Evolutionary conservation across 53 echinoderm and acorn worm genomes (phyloP).

Genomic region (Stichopus horrens): DNA sequence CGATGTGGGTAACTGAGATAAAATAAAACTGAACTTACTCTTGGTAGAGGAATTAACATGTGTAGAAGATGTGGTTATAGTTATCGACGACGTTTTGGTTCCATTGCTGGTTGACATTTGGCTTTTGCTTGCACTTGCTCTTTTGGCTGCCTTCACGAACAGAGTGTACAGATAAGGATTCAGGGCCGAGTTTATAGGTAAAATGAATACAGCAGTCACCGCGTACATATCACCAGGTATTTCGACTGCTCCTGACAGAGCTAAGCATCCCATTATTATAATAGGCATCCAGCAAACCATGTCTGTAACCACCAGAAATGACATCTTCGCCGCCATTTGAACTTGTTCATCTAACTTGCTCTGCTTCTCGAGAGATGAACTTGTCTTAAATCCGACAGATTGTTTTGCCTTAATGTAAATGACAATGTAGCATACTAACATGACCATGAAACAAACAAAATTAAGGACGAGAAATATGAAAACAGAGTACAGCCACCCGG

Average conservation of each 20-base stretch:
- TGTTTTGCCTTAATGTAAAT: constrained; percentile 54
- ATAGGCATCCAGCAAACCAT: constrained; percentile 38
- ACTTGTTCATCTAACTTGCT: not conserved
- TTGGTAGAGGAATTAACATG: no score
- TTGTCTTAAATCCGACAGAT: not conserved
- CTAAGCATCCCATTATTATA: constrained; percentile 20
- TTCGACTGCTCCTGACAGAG: not conserved
- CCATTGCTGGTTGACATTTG: not conserved
- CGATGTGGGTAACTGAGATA: no score
- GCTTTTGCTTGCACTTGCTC: not conserved
- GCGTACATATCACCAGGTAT: constrained; percentile 29
- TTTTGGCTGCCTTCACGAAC: not conserved
- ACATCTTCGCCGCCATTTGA: constrained; percentile 26
- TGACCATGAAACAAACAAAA: constrained; percentile 58
- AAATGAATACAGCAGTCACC: constrained; percentile 18
- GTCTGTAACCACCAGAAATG: constrained; percentile 28
- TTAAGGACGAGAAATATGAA: constrained; percentile 66
- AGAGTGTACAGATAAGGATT: constrained; percentile 31
- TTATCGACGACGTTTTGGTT: not conserved
- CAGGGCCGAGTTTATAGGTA: constrained; percentile 34
- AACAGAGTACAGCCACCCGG: constrained; percentile 76
- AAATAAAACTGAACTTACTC: no score
- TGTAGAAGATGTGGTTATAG: no score
- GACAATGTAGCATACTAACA: constrained; percentile 65
- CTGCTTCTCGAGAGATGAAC: not conserved